Percentiles rank a stretch among this genome's conserved stretches.
These are phyloP conservation scores for Pimpla rufipes DNA, from an alignment of 2,888 invertebrate genomes.

Conservation along the genomic window DNA sequence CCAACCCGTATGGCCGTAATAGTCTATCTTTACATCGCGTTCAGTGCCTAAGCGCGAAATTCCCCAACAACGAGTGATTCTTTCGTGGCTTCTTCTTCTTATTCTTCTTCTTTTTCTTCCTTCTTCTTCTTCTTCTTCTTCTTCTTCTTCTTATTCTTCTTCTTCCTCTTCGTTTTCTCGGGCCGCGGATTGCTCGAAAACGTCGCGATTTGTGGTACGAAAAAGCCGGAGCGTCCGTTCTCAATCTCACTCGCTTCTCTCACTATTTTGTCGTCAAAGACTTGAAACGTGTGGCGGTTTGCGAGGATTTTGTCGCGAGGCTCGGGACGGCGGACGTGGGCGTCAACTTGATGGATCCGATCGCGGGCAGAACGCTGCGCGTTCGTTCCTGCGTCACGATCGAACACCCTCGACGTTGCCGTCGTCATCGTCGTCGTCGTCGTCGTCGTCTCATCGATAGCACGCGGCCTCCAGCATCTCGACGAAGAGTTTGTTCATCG, in stretches of 20 bases:
- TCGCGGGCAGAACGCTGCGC: conserved; percentile 22
- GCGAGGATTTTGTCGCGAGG: conserved; percentile 38
- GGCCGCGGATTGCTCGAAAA: conserved; percentile 6
- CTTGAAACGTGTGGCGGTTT: conserved; percentile 61
- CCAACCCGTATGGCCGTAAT: conserved; percentile 13
- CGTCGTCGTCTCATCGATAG: conserved; percentile 80
- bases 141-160: no score
- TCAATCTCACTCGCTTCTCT: conserved; percentile 59
- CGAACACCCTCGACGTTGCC: conserved; percentile 1
- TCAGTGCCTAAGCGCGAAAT: conserved; percentile 4
- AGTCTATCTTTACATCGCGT: conserved; percentile 14
- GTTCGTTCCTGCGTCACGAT: conserved; percentile 14
- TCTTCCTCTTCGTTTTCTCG: neutral
- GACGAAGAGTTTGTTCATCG: conserved; percentile 98
- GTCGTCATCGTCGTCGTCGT: conserved; percentile 32
- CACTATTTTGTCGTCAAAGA: conserved; percentile 67
- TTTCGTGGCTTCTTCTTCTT: neutral
- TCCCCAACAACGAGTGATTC: conserved; percentile 42
- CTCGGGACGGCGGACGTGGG: conserved; percentile 44
- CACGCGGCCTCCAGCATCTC: conserved; percentile 95
- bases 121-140: no score
- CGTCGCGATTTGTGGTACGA: conserved; percentile 34
- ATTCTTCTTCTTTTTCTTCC: no score
- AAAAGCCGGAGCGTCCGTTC: conserved; percentile 60
- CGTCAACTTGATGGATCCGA: conserved; percentile 50